Percentiles rank a stretch among this genome's conserved stretches.
These are phyloP conservation scores for Deilephila porcellus DNA, from an alignment of 2,888 invertebrate species.

Conservation along the genomic window DNA sequence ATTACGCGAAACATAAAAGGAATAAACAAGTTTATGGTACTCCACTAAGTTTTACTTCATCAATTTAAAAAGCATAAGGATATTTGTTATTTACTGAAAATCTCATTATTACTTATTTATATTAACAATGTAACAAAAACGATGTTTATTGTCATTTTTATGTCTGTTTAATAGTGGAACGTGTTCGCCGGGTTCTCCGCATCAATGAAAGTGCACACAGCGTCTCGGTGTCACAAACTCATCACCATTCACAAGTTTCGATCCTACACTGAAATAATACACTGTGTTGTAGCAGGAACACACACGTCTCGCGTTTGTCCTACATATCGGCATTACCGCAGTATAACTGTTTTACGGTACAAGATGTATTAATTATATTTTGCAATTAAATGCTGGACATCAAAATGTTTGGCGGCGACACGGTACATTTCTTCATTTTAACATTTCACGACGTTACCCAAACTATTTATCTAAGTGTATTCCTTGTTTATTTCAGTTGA, in stretches of 20 bases:
- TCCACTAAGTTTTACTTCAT: too few species aligned
- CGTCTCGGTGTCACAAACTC: background rate
- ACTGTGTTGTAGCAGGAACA: slow-evolving; percentile 11
- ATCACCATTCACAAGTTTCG: background rate
- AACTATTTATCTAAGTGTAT: slow-evolving; percentile 64
- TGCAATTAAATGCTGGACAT: slow-evolving; percentile 77
- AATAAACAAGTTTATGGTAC: too few species aligned
- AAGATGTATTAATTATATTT: slow-evolving; percentile 78
- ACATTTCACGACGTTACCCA: slow-evolving; percentile 47
- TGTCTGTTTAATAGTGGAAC: slow-evolving; percentile 9
- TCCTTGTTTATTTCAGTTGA: slow-evolving; percentile 64
- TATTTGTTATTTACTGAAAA: background rate
- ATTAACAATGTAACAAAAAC: slow-evolving; percentile 19
- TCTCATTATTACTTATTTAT: too few species aligned
- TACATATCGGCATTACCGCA: slow-evolving; percentile 61
- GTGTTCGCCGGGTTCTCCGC: background rate
- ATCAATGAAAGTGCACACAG: background rate
- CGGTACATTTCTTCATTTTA: slow-evolving; percentile 72
- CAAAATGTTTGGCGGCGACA: slow-evolving; percentile 74
- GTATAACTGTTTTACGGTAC: slow-evolving; percentile 58
- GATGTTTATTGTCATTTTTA: slow-evolving; percentile 23
- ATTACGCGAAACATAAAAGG: too few species aligned
- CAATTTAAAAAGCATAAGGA: too few species aligned
- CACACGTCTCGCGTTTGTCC: slow-evolving; percentile 37
- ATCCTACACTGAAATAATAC: background rate